Percentiles rank a stretch among this genome's conserved stretches.
Evolutionary conservation across 1,140 invertebrate species (phyloP).

Genomic region (Euglossa dilemma): DNA sequence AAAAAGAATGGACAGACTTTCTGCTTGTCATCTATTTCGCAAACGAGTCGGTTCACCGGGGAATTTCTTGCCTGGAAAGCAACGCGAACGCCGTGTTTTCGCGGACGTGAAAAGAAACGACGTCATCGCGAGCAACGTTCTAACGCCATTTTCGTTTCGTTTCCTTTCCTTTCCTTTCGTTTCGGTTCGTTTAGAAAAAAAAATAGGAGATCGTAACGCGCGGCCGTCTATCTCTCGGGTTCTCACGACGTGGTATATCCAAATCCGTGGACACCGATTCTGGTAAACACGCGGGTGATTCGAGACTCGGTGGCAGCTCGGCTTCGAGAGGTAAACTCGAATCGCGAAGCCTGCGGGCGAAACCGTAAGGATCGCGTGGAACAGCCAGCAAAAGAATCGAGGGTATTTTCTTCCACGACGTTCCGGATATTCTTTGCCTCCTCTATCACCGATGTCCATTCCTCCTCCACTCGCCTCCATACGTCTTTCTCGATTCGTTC

Average conservation of each 20-base stretch:
- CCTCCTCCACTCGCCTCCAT: neutral
- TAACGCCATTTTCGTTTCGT: neutral
- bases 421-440: slow-evolving; percentile 13
- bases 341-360: slow-evolving; percentile 45
- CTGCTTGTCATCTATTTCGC: slow-evolving; percentile 49
- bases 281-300: slow-evolving; percentile 2
- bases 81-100: neutral
- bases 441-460: neutral
- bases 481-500: slow-evolving; percentile 1
- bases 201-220: neutral
- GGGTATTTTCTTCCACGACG: slow-evolving; percentile 48
- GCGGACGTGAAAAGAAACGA: slow-evolving; percentile 7
- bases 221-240: too few relatives aligned
- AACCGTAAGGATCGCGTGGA: slow-evolving; percentile 48
- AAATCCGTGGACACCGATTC: neutral
- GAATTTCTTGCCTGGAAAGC: slow-evolving; percentile 25
- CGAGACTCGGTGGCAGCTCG: too few relatives aligned
- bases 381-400: slow-evolving; percentile 57
- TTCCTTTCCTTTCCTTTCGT: neutral
- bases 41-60: slow-evolving; percentile 37
- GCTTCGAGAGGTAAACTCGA: slow-evolving; percentile 48
- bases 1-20: slow-evolving; percentile 42
- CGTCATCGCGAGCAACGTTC: neutral
- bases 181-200: neutral
- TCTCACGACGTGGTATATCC: neutral